phyloP scores from a whole-genome alignment of 2,888 invertebrate species.

The Falcaria lacertinaria region DNA sequence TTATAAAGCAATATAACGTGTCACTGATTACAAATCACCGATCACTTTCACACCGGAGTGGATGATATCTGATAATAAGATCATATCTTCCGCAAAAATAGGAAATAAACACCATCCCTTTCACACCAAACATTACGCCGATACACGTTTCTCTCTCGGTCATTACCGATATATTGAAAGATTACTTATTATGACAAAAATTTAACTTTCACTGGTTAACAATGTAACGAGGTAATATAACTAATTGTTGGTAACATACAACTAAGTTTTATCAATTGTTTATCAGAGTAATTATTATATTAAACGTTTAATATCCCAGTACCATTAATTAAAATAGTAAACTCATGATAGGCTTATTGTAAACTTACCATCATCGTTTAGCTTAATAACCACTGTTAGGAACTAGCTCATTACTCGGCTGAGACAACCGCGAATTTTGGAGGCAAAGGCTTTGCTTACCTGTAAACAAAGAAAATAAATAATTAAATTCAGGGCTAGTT shows the following conservation, averaged over 20 bases:
- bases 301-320: no score
- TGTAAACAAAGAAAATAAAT: slow-evolving; percentile 10
- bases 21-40: slow-evolving; percentile 18
- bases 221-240: no score
- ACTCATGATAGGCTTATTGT: slow-evolving; percentile 5
- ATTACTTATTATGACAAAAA: background rate
- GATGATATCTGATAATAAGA: slow-evolving; percentile 50
- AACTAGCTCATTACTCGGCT: no score
- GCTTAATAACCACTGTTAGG: no score
- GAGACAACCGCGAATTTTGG: no score
- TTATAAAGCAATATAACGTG: slow-evolving; percentile 21
- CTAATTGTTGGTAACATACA: background rate
- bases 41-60: slow-evolving; percentile 47
- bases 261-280: no score
- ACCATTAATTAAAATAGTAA: no score
- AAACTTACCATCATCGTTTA: slow-evolving; percentile 12
- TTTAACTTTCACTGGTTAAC: background rate
- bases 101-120: slow-evolving; percentile 41
- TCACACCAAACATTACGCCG: slow-evolving; percentile 22
- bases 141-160: slow-evolving; percentile 28
- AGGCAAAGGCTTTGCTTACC: slow-evolving; percentile 16
- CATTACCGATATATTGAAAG: slow-evolving; percentile 4
- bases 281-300: no score
- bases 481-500: no score
- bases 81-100: slow-evolving; percentile 53